Conservation (phyloP, 2,888 invertebrate genomes). For the Papilio demoleus region DNA sequence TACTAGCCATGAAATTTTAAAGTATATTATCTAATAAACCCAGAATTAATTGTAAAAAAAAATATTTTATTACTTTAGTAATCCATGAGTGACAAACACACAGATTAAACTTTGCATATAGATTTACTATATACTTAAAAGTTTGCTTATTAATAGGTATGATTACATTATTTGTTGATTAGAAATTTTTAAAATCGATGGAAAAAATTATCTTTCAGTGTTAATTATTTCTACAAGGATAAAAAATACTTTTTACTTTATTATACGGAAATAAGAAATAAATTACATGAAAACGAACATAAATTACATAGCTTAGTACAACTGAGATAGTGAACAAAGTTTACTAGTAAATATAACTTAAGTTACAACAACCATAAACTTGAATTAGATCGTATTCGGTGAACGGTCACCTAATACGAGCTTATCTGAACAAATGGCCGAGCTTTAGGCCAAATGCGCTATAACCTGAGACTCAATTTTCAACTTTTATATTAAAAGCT, state of each 20-base stretch:
- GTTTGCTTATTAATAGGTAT: too few relatives aligned
- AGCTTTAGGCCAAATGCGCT: conserved; percentile 8
- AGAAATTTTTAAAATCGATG: too few relatives aligned
- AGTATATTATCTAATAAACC: too few relatives aligned
- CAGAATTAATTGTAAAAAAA: too few relatives aligned
- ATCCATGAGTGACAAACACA: too few relatives aligned
- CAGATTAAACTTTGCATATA: too few relatives aligned
- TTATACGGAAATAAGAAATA: not conserved
- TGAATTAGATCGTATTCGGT: conserved; percentile 19
- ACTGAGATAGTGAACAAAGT: not conserved
- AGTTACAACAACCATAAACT: conserved; percentile 15
- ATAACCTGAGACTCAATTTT: not conserved
- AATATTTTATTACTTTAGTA: too few relatives aligned
- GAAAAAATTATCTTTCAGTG: too few relatives aligned
- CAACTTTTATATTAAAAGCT: conserved; percentile 8
- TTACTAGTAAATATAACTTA: conserved; percentile 19
- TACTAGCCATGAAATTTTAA: too few relatives aligned
- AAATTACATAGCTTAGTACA: not conserved
- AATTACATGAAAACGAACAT: not conserved
- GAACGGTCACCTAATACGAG: conserved; percentile 14
- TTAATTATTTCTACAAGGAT: too few relatives aligned
- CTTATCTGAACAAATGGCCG: conserved; percentile 22
- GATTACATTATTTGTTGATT: too few relatives aligned
- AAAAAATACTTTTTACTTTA: not conserved
- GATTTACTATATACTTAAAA: too few relatives aligned